Base-by-base conservation (phyloP, 2,113 vertebrate genomes). In the Probosciger aterrimus region DNA sequence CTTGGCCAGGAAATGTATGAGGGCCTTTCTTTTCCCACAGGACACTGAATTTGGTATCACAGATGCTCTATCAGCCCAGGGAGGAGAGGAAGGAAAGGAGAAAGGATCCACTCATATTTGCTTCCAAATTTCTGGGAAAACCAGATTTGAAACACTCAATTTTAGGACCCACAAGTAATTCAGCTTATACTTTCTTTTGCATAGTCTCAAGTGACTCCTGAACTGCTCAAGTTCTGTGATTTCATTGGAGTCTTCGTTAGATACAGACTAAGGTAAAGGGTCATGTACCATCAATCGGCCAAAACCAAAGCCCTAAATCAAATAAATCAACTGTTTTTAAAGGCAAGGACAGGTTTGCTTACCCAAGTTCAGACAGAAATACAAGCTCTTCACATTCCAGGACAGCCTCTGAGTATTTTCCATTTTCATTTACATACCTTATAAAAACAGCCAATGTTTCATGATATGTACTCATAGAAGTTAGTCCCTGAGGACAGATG, bases 101-200 rank as follows among this genome's bases (percentile, higher is more conserved):
- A 94, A 96, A 87, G 24, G 43, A 86, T 92, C 86, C 44, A 62
- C 83, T 79, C 47, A 59, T 83, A 82, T 85, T 94, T 92, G 33
- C 93, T 97, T 96, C 88, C 86, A 96, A 97, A 96, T 95, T 53
- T 67, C 82, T 59, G 78, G 88, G 95, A 87, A 97, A 97, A 96
- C 86, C 57, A 96, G 81, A 97, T 94, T 62, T 59, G 57, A 82
- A 83, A 57, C 50, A 15, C 14, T 62, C 20, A 27, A 5, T 71
- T 68, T 82, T 67, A 94, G 70, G 55, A 70, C 60, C 23, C 78
- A 41, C 1, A 0, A 90, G 47, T 68, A 95, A 83, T 17, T 94
- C 59, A 75, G n/a, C 55, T 88, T 44, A 73, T 16, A 39, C 46
- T 63, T 89, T 75, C 46, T 82, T 65, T 75, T 81, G 44, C 10